Conservation (phyloP, 2,797 vertebrate genomes). For the Malurus splendens region DNA sequence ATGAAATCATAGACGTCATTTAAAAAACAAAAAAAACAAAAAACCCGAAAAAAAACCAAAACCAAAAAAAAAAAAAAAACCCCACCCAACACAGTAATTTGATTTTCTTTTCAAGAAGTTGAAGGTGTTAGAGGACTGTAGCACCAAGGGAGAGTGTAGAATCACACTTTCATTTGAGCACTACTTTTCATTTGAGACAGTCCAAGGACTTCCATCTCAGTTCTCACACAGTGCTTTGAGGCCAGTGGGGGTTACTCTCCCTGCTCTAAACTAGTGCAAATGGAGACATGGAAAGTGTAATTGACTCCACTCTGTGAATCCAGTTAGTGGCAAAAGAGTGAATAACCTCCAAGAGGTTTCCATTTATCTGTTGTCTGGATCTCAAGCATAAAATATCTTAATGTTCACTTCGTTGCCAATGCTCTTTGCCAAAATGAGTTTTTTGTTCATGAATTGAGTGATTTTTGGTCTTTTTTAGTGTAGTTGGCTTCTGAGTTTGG, state of each 20-base stretch:
- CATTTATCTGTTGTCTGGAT: background rate
- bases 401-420: background rate
- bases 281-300: background rate
- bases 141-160: background rate
- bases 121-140: background rate
- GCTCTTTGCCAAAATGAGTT: fast-evolving
- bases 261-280: background rate
- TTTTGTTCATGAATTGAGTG: background rate
- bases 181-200: background rate
- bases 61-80: background rate
- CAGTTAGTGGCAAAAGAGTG: background rate
- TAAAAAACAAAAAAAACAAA: background rate
- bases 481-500: background rate
- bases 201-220: background rate
- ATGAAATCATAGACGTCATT: background rate
- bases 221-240: background rate
- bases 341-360: background rate
- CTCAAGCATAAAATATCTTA: background rate
- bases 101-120: background rate
- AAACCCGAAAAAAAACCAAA: background rate
- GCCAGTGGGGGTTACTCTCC: background rate
- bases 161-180: background rate
- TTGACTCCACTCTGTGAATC: background rate
- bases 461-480: background rate
- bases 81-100: fast-evolving